Evolutionary conservation across 2,888 invertebrate genomes (phyloP).

Genomic region (Drosophila greeni): DNA sequence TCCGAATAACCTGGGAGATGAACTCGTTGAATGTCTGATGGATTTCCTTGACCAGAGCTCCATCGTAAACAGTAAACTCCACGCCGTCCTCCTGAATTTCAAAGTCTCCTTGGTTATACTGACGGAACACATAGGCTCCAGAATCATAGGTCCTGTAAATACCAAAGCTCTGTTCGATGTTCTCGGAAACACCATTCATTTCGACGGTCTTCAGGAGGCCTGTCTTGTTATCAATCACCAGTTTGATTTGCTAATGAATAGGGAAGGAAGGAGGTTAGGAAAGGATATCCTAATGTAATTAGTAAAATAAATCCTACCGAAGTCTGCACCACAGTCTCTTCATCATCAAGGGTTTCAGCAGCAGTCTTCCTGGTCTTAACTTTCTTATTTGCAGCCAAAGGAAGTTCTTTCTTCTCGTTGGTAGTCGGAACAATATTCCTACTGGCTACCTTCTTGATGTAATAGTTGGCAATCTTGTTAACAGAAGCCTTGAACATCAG

Average conservation of each 20-base stretch:
- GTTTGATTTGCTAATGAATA: conserved; percentile 48
- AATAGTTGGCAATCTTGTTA: conserved; percentile 25
- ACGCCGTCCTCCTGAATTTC: conserved; percentile 54
- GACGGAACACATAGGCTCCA: conserved; percentile 95
- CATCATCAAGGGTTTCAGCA: conserved; percentile 24
- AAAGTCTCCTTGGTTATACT: conserved; percentile 78
- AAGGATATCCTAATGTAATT: fast-evolving
- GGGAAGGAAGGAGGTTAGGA: too few species aligned
- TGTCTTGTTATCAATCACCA: conserved; percentile 58
- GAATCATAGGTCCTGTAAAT: conserved; percentile 91
- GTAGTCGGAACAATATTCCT: background rate
- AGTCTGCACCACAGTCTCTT: conserved; percentile 25
- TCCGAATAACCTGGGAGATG: conserved; percentile 85
- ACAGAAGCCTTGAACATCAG: conserved; percentile 30
- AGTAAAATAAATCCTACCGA: conserved; percentile 3
- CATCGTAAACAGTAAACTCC: conserved; percentile 77
- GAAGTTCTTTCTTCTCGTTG: background rate
- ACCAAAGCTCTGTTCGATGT: conserved; percentile 82
- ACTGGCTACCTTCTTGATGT: conserved; percentile 21
- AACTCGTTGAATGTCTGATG: conserved; percentile 82
- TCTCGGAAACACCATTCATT: conserved; percentile 71
- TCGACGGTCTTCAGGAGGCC: conserved; percentile 62
- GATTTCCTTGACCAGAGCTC: conserved; percentile 85
- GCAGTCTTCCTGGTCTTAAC: background rate
- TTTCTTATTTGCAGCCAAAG: background rate